Evolutionary conservation across 2,888 invertebrate genomes (phyloP).

Genomic region (Gasteruption jaculator): DNA sequence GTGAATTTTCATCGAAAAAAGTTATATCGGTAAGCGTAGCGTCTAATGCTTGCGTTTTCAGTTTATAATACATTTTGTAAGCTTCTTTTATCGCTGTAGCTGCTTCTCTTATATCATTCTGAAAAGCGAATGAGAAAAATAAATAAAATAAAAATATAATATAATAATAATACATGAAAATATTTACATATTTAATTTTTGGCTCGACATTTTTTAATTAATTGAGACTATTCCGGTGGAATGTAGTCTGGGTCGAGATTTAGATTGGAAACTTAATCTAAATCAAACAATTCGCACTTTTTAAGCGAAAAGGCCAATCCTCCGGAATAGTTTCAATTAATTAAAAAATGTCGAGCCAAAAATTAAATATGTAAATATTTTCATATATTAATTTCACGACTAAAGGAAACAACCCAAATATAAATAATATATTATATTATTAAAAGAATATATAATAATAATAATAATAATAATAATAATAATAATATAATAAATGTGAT

Average conservation of each 20-base stretch:
- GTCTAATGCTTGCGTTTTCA: constrained; percentile 72
- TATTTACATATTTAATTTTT: constrained; percentile 3
- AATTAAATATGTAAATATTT: too few relatives aligned
- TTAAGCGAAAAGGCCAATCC: neutral
- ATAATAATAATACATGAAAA: constrained; percentile 2
- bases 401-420: too few relatives aligned
- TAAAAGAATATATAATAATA: constrained; percentile 8
- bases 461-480: too few relatives aligned
- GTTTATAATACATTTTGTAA: constrained; percentile 76
- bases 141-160: constrained; percentile 26
- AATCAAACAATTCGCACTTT: neutral
- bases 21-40: constrained; percentile 62
- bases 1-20: constrained; percentile 40
- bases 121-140: too few relatives aligned
- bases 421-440: constrained; percentile 7
- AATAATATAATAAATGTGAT: too few relatives aligned
- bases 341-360: too few relatives aligned
- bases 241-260: too few relatives aligned
- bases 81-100: constrained; percentile 69
- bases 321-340: too few relatives aligned
- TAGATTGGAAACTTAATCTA: too few relatives aligned
- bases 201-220: too few relatives aligned
- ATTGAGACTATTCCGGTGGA: too few relatives aligned
- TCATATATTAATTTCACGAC: too few relatives aligned
- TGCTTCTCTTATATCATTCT: constrained; percentile 79